phyloP scores from a whole-genome alignment of 2,888 invertebrate species.

The Auanema sp. region DNA sequence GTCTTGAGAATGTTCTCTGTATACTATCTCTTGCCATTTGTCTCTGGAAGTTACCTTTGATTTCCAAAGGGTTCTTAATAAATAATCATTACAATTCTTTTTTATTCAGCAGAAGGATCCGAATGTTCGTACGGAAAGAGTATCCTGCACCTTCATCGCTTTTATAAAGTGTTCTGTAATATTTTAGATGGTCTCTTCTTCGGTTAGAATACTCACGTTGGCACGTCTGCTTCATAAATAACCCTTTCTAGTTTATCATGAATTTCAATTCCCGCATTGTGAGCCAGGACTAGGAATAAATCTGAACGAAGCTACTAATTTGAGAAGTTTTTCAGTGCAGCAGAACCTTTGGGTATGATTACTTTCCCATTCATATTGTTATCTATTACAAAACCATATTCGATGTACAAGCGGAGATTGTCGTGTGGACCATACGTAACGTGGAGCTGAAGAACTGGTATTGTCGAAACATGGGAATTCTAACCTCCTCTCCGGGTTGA shows the following conservation, averaged over 20 bases:
- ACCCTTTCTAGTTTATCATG: constrained; percentile 34
- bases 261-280: constrained; percentile 32
- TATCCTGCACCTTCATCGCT: constrained; percentile 54
- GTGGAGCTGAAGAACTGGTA: constrained; percentile 20
- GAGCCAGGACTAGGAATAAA: constrained; percentile 35
- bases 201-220: constrained; percentile 23
- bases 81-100: constrained; percentile 29
- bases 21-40: constrained; percentile 1
- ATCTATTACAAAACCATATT: constrained; percentile 66
- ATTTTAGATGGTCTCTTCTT: not conserved
- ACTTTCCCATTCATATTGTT: constrained; percentile 60
- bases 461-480: constrained; percentile 23
- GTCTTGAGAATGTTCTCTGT: not conserved
- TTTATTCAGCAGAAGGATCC: constrained; percentile 39
- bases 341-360: constrained; percentile 45
- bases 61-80: not conserved
- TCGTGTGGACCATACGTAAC: constrained; percentile 66
- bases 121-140: constrained; percentile 46
- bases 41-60: constrained; percentile 3
- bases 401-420: constrained; percentile 65
- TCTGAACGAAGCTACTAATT: constrained; percentile 21
- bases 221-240: constrained; percentile 38
- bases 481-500: constrained; percentile 29
- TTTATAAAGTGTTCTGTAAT: constrained; percentile 50
- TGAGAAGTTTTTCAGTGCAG: too few relatives aligned